phyloP scores from a whole-genome alignment of 2,888 invertebrate genomes.

The Diaprepes abbreviatus region DNA sequence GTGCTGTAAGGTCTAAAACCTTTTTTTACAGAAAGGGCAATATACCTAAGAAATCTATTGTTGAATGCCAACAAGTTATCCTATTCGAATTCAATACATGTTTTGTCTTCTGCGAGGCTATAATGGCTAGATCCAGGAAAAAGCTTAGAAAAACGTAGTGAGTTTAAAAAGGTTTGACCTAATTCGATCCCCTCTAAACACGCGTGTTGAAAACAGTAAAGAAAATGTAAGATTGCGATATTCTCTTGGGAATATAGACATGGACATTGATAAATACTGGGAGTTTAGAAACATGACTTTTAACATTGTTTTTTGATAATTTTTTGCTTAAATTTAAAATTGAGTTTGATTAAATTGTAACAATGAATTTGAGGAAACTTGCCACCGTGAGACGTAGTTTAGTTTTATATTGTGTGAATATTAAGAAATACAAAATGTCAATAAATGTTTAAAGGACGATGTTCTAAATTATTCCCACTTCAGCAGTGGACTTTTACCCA shows the following conservation, averaged over 20 bases:
- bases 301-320: background rate
- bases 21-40: background rate
- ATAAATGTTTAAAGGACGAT: too few species aligned
- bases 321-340: too few species aligned
- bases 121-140: conserved; percentile 31
- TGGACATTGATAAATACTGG: conserved; percentile 26
- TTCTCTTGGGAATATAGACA: conserved; percentile 10
- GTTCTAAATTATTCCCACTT: too few species aligned
- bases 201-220: conserved; percentile 37
- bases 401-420: too few species aligned
- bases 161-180: conserved; percentile 43
- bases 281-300: conserved; percentile 5
- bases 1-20: background rate
- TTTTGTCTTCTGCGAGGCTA: conserved; percentile 5
- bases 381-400: too few species aligned
- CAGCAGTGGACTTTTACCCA: too few species aligned
- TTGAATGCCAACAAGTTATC: conserved; percentile 12
- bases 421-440: too few species aligned
- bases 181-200: conserved; percentile 41
- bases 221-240: conserved; percentile 39
- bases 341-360: too few species aligned
- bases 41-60: conserved; percentile 1
- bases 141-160: conserved; percentile 37
- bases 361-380: too few species aligned
- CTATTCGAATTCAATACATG: conserved; percentile 1